Evolutionary conservation across 2,888 invertebrate genomes (phyloP), one percentile per base, ranked within the genome.

Genomic region (Ornithoptera alexandrae): DNA sequence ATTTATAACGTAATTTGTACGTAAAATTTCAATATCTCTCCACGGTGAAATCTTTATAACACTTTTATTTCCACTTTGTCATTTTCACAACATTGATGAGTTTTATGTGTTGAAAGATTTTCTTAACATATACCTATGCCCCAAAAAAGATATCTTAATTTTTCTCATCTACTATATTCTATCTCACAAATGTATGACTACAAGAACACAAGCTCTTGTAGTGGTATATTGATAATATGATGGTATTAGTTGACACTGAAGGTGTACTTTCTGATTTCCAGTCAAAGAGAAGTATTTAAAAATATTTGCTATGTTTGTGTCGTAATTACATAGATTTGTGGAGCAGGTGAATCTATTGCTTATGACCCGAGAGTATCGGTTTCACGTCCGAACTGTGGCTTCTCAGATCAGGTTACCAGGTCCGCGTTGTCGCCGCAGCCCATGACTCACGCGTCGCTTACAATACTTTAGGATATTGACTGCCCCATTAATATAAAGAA

Each of bases 331-430:
- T 42, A 65, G 15, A 36, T 58, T 65, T 58, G 24, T 59, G 50
- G 58, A 53, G 53, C 67, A 67, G 67, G 61, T 67, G 56, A 56
- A 56, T 53, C 10, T n/a, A 46, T 66, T 61, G 50, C 53, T 46
- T 30, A 17, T 50, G 46, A 50, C 50, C 30, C 61, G 24, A 39
- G 39, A 61, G 58, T 70, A 67, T 70, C 72, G 70, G 74, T 73
- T 75, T 71, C 76, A 73, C 71, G 46, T 63, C 64, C 68, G 72
- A 71, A 64, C 72, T 70, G 71, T 63, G 70, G 68, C 81, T 81
- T 81, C 80, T 74, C 76, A 70, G 71, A 66, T 81, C 76, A 60
- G 57, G 74, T 79, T 79, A 63, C 70, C 30, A 39, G 36, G 67
- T 18, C 57, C 62, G 57, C 57, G 20, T 18, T 20, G 1, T 2